Conservation (phyloP, 2,113 vertebrate genomes). For the Microcebus tavaratra region DNA sequence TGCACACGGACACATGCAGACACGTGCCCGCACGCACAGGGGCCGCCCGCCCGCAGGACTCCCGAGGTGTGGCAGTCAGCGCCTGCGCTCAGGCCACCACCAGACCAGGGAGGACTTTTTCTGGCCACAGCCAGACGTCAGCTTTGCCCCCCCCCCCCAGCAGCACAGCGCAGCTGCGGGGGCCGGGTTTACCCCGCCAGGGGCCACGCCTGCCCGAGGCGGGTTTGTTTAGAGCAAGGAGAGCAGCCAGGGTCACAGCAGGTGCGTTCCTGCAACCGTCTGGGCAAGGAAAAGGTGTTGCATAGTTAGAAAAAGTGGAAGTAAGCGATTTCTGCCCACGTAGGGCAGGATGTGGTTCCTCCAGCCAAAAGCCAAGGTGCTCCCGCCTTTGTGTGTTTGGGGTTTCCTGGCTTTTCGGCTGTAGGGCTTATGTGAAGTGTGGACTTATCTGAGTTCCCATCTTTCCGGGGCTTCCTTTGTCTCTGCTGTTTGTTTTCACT, state of each 20-base stretch:
- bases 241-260: too few species aligned
- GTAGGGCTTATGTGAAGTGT: neutral
- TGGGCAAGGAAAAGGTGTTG: neutral
- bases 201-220: fast-evolving
- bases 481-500: fast-evolving
- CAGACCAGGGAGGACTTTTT: fast-evolving
- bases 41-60: fast-evolving
- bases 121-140: neutral
- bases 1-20: fast-evolving
- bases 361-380: neutral
- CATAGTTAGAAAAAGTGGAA: neutral
- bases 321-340: neutral
- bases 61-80: fast-evolving
- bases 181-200: too few species aligned
- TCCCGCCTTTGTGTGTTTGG: neutral
- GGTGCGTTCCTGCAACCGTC: fast-evolving
- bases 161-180: neutral
- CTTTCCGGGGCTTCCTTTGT: neutral
- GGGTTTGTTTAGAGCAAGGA: too few species aligned
- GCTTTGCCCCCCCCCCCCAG: fast-evolving
- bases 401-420: neutral
- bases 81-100: fast-evolving
- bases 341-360: neutral
- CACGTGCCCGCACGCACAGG: fast-evolving
- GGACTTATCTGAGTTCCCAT: neutral